A percentile compares a stretch with the other conserved stretches of the same genome.
Evolutionary conservation across 2,888 invertebrate genomes (phyloP).

Genomic region (Pseudococcus viburni): DNA sequence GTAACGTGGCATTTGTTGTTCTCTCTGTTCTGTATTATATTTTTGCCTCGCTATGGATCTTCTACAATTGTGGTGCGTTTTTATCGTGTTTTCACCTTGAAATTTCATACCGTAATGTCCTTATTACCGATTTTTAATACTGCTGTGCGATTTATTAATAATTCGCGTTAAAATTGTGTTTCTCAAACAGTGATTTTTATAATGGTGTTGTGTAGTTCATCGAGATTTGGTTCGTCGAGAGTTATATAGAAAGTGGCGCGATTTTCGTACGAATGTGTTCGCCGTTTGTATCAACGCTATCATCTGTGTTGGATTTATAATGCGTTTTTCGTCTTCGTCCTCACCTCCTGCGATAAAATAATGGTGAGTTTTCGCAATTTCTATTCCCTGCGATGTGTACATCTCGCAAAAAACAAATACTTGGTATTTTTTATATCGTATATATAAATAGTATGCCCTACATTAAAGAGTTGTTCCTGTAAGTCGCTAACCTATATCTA

Average conservation of each 20-base stretch:
- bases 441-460: slow-evolving; percentile 53
- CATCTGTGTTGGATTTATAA: slow-evolving; percentile 13
- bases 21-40: slow-evolving; percentile 23
- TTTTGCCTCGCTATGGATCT: slow-evolving; percentile 50
- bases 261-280: slow-evolving; percentile 54
- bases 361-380: neutral
- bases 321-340: neutral
- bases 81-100: slow-evolving; percentile 63
- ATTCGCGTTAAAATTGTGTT: slow-evolving; percentile 42
- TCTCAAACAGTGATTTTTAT: neutral
- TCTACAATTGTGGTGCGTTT: slow-evolving; percentile 59
- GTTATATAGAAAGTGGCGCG: slow-evolving; percentile 44
- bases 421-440: slow-evolving; percentile 21
- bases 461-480: slow-evolving; percentile 53
- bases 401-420: neutral
- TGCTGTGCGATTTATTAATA: neutral
- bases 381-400: neutral
- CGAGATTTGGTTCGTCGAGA: neutral
- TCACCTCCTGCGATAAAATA: neutral
- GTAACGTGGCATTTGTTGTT: slow-evolving; percentile 66
- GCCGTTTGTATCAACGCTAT: neutral
- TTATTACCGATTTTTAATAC: slow-evolving; percentile 26
- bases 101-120: slow-evolving; percentile 45
- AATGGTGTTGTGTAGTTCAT: slow-evolving; percentile 30
- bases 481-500: slow-evolving; percentile 56